These are phyloP conservation scores for Todiramphus chloris DNA, from an alignment of 2,113 vertebrate genomes.

Conservation along the genomic window DNA sequence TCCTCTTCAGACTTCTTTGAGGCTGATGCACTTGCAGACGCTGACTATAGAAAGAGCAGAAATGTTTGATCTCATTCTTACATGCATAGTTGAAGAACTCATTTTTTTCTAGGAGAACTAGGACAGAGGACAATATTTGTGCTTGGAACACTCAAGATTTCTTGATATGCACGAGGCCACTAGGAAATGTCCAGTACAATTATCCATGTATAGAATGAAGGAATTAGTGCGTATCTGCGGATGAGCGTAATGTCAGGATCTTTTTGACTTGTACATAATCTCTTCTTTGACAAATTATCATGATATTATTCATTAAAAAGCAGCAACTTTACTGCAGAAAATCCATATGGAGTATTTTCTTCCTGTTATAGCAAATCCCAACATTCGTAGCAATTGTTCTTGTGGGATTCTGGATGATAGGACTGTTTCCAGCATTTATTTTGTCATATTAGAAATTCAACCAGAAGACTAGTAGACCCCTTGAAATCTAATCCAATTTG, in stretches of 20 bases:
- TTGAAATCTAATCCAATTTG: not conserved
- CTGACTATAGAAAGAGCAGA: not conserved
- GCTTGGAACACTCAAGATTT: not conserved
- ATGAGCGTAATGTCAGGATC: not conserved
- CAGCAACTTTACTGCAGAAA: not conserved
- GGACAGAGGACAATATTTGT: not conserved
- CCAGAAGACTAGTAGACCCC: not conserved
- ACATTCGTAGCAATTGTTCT: not conserved
- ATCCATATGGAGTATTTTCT: not conserved
- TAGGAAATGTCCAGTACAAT: not conserved
- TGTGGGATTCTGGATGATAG: not conserved
- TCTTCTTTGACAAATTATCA: not conserved
- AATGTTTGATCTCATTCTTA: not conserved
- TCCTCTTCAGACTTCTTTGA: not conserved
- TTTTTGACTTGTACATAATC: not conserved
- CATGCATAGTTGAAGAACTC: not conserved
- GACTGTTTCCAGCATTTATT: not conserved
- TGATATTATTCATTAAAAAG: not conserved
- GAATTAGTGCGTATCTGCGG: fast-evolving
- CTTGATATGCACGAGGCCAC: not conserved
- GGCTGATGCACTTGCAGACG: not conserved
- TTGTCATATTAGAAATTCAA: not conserved
- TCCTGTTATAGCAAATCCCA: not conserved
- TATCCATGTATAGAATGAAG: not conserved
- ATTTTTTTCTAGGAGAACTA: not conserved